Evolutionary conservation across 2,113 vertebrate species (phyloP).

Genomic region (Coracopsis vasa): DNA sequence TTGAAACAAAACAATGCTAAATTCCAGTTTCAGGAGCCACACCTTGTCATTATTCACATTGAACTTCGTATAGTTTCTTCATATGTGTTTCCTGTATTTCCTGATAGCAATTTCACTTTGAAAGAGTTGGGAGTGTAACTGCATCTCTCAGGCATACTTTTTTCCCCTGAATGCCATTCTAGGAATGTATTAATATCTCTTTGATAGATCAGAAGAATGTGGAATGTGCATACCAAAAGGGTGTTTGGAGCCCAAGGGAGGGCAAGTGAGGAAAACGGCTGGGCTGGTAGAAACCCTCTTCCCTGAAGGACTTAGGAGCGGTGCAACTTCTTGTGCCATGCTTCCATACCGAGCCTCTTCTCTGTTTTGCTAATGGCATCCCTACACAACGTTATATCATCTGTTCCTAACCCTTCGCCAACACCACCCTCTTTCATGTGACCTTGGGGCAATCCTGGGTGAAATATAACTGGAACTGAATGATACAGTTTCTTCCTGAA

Average conservation of each 20-base stretch:
- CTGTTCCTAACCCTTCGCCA: background rate
- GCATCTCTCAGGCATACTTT: background rate
- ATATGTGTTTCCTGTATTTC: background rate
- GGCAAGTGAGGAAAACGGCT: conserved; percentile 24
- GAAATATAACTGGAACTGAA: background rate
- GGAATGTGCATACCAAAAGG: conserved; percentile 41
- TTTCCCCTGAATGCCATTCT: conserved; percentile 3
- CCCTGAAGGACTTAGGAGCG: conserved; percentile 20
- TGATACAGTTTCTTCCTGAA: background rate
- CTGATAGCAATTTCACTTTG: background rate
- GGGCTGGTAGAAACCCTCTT: conserved; percentile 31
- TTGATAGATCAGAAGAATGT: conserved; percentile 61
- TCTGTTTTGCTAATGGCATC: background rate
- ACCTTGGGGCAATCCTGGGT: background rate
- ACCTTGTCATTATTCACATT: background rate
- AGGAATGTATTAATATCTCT: conserved; percentile 73
- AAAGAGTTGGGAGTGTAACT: background rate
- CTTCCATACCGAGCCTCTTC: background rate
- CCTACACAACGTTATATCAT: background rate
- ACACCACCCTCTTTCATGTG: background rate
- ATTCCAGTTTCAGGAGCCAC: background rate
- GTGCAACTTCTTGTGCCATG: conserved; percentile 31
- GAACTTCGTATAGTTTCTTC: background rate
- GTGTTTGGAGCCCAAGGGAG: conserved; percentile 24
- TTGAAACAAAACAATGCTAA: background rate